Evolutionary conservation across 2,113 vertebrate species (phyloP).

Genomic region (Tetrax tetrax): DNA sequence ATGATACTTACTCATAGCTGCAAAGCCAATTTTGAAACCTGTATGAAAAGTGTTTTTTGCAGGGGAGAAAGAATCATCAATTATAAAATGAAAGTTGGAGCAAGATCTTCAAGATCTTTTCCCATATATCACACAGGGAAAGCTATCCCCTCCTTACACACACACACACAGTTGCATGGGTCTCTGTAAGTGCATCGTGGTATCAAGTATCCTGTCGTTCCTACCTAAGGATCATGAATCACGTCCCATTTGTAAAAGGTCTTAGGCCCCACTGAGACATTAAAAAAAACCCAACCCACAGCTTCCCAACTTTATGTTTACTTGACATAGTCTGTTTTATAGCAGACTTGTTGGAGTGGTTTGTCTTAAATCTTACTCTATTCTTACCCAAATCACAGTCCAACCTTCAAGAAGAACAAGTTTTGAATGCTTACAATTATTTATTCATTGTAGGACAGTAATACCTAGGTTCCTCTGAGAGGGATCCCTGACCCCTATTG

Average conservation of each 20-base stretch:
- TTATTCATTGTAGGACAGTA: background rate
- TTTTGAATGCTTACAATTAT: background rate
- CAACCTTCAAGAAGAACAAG: background rate
- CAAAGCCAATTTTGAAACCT: background rate
- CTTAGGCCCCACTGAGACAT: background rate
- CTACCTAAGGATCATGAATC: background rate
- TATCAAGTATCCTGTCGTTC: background rate
- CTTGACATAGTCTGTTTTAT: background rate
- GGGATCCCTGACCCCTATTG: background rate
- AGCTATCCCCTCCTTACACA: background rate
- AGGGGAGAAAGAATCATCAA: background rate
- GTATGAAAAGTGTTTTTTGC: background rate
- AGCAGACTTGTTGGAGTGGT: background rate
- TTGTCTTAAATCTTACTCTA: background rate
- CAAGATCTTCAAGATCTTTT: background rate
- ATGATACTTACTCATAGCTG: background rate
- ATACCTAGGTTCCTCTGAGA: background rate
- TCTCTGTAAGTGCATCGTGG: fast-evolving
- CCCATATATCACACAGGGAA: background rate
- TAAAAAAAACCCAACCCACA: background rate
- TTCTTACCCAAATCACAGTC: background rate
- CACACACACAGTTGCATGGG: background rate
- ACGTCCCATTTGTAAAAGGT: background rate
- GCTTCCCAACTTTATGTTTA: background rate
- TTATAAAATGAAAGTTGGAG: background rate